Evolutionary conservation across 1,140 invertebrate species (phyloP).

Genomic region (Drepana arcuata): DNA sequence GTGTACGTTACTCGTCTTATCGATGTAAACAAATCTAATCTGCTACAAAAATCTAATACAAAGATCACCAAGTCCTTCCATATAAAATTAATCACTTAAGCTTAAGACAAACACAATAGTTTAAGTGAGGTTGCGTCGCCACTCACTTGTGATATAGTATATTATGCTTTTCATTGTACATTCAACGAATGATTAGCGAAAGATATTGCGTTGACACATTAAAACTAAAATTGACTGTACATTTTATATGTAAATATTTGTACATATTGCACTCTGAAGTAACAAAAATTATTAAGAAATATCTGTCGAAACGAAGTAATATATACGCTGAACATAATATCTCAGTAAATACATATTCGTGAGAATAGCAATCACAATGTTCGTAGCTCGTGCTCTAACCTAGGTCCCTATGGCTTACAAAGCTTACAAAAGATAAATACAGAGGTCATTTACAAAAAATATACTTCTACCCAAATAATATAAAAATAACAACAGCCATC

Average conservation of each 20-base stretch:
- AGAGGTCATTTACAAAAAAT: conserved; percentile 71
- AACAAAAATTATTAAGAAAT: conserved; percentile 66
- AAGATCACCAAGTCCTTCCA: conserved; percentile 64
- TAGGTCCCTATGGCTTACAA: conserved; percentile 67
- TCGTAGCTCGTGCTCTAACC: conserved; percentile 62
- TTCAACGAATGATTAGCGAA: conserved; percentile 58
- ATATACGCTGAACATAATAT: conserved; percentile 58
- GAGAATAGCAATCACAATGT: conserved; percentile 63
- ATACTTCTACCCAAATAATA: conserved; percentile 71
- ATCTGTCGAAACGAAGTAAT: conserved; percentile 61
- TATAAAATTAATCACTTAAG: conserved; percentile 69
- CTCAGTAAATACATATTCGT: conserved; percentile 51
- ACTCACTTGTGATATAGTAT: conserved; percentile 54
- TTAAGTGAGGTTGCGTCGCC: conserved; percentile 25
- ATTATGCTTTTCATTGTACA: conserved; percentile 65
- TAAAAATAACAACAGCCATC: conserved; percentile 72
- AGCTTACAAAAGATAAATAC: conserved; percentile 70
- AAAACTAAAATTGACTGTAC: conserved; percentile 70
- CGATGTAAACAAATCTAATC: conserved; percentile 67
- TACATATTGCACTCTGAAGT: conserved; percentile 72
- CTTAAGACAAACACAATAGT: conserved; percentile 63
- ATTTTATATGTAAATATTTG: conserved; percentile 70
- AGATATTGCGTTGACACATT: conserved; percentile 65
- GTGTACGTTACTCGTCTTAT: conserved; percentile 68
- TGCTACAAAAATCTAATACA: conserved; percentile 71